Evolutionary conservation across 2,797 vertebrate species (phyloP), one percentile per base, ranked within the genome.

Genomic region (Meda fulgida): DNA sequence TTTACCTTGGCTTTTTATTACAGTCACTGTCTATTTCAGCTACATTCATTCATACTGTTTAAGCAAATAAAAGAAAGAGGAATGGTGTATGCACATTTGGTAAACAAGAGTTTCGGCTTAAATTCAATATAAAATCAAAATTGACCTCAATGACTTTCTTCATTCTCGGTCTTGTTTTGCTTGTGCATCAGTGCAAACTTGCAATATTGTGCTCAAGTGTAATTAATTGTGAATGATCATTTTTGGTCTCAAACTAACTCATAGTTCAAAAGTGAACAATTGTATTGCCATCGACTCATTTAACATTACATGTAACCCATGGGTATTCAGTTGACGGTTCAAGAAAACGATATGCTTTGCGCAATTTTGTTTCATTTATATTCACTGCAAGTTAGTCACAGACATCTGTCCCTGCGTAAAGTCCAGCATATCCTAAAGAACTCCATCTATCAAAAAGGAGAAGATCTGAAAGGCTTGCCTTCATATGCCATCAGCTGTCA

Each of bases 361-460:
- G 36, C 23, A 5, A 72, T 36, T 79, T 16, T 60, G 55, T 16
- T 87, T 71, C 16, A 55, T 80, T 75, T 80, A 67, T 14, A 72
- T 78, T 36, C 77, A 53, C 58, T 84, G 18, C 46, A 79, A 82
- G 84, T 80, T 19, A 84, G 26, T 84, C 43, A 51, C 8, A 84
- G 26, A 84, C 86, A 86, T 70, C 60, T 78, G 75, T 77, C 31
- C 48, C 66, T 70, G 46, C 34, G 67, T 82, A 19, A 26, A 36
- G 40, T 85, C 85, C 66, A 72, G 34, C 70, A 38, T 43, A 58
- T 72, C 79, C 55, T 71, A 73, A 78, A 87, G 29, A 67, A 82
- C n/a, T 87, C 72, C 79, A 87, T 87, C 73, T 82, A 75, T 89
- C 92, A 92, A 92, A 87, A 84, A 87, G 89, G 89, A 91, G 87